Conservation (phyloP, 1,140 invertebrate genomes). For the Chionoecetes opilio region DNA sequence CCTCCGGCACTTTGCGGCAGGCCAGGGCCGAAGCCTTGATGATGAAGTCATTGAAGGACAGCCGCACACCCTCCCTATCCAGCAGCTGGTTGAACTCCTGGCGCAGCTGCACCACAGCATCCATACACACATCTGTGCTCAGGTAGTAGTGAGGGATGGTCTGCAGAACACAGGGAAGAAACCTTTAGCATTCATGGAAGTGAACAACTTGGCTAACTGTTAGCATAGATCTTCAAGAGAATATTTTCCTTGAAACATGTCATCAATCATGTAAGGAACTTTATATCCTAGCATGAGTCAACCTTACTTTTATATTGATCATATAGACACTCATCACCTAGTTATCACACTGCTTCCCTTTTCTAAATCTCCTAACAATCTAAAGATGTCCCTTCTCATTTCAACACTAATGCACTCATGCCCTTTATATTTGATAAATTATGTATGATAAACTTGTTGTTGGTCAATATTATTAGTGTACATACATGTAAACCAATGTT, state of each 20-base stretch:
- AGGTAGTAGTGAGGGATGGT: slow-evolving; percentile 99
- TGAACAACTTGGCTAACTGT: not conserved
- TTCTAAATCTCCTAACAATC: too few relatives aligned
- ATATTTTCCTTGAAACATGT: not conserved
- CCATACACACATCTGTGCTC: slow-evolving; percentile 93
- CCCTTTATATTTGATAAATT: too few relatives aligned
- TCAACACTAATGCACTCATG: too few relatives aligned
- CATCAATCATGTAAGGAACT: too few relatives aligned
- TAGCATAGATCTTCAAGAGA: not conserved
- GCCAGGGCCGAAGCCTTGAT: slow-evolving; percentile 97
- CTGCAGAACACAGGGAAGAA: slow-evolving; percentile 82
- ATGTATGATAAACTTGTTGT: too few relatives aligned
- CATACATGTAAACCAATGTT: too few relatives aligned
- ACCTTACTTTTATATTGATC: too few relatives aligned
- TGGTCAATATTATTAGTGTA: too few relatives aligned
- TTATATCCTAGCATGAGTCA: too few relatives aligned
- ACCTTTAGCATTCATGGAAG: not conserved
- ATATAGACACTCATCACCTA: too few relatives aligned
- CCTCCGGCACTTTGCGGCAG: slow-evolving; percentile 96
- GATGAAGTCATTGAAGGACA: slow-evolving; percentile 99
- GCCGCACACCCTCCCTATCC: slow-evolving; percentile 92
- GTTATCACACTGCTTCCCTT: too few relatives aligned
- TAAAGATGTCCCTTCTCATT: too few relatives aligned
- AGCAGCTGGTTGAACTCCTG: slow-evolving; percentile 89
- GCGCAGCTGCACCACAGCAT: slow-evolving; percentile 90